These are phyloP conservation scores for Drosophila fuyamai DNA, from an alignment of 1,140 invertebrate species.

Conservation along the genomic window DNA sequence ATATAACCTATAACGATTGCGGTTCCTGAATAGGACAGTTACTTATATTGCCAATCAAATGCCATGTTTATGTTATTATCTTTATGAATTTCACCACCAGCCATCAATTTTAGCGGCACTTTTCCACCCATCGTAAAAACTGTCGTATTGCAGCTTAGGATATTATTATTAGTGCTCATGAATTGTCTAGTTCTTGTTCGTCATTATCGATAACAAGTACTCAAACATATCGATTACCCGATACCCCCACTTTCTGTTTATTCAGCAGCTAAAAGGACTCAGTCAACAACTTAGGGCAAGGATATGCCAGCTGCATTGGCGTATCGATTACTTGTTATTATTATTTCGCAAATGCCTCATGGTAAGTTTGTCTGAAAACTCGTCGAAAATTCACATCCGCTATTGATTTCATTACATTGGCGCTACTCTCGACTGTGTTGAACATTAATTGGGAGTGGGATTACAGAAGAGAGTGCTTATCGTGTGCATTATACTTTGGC, in stretches of 20 bases:
- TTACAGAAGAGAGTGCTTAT: neutral
- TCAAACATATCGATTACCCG: conserved; percentile 25
- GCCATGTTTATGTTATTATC: neutral
- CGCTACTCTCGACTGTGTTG: neutral
- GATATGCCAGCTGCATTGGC: conserved; percentile 6
- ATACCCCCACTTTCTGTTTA: neutral
- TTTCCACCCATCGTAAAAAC: neutral
- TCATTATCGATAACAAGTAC: conserved; percentile 41
- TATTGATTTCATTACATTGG: conserved; percentile 4
- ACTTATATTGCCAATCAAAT: neutral
- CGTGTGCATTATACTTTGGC: conserved; percentile 1
- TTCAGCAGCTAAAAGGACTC: neutral
- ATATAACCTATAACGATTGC: too few relatives aligned
- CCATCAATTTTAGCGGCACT: conserved; percentile 3
- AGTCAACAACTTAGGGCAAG: neutral
- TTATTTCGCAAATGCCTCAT: neutral
- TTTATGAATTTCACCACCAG: neutral
- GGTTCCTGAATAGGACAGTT: too few relatives aligned
- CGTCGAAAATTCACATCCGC: neutral
- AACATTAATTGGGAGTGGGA: neutral
- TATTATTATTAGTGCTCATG: conserved; percentile 31
- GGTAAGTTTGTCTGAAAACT: too few relatives aligned
- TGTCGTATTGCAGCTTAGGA: neutral
- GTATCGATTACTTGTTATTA: conserved; percentile 19
- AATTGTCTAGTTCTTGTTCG: conserved; percentile 1